Base-by-base conservation (phyloP, 2,113 vertebrate species). In the Amblyornis subalaris region DNA sequence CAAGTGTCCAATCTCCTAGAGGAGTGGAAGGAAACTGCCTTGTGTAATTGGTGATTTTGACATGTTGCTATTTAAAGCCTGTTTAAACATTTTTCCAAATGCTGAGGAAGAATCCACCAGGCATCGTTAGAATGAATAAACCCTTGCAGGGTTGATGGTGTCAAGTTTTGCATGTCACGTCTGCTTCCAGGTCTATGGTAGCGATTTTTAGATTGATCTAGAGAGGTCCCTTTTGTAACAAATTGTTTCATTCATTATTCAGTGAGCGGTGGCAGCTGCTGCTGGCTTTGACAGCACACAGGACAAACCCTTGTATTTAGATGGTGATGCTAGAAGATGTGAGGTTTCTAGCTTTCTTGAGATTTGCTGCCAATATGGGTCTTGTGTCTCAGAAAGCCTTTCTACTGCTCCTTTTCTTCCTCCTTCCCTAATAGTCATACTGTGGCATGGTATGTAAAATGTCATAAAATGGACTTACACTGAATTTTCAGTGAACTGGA, bases 191-290 rank as follows among this genome's bases (percentile, higher is more conserved):
- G 38, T 36, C 74, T 40, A 17, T 31, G 25, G 36, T 65, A 50
- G 72, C 5, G 33, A 86, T 83, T 95, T 87, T 72, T 83, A 95
- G 75, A 96, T 93, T 97, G 91, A 96, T 96, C 96, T 92, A 94
- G 87, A 97, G 93, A 96, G 38, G 55, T 85, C 75, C 66, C 45
- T 93, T 70, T 96, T 91, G 77, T 87, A 96, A 97, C 88, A 88
- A 97, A 93, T 93, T 77, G 45, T 94, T 97, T 82, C 48, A 93
- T 89, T 96, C 85, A 9, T 16, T 61, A 10, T 89, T 96, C 70
- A 12, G 3, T 7, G 73, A 7, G 22, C 51, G 76, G 31, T 67
- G 44, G 26, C 62, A 94, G 86, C 91, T 95, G 89, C 89, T 91
- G 51, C 85, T 38, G 88, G 61, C 61, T 91, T 79, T 91, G 95